Evolutionary conservation across 2,888 invertebrate species (phyloP), one percentile per base, ranked within the genome.

Genomic region (Chrysotoxum bicinctum): DNA sequence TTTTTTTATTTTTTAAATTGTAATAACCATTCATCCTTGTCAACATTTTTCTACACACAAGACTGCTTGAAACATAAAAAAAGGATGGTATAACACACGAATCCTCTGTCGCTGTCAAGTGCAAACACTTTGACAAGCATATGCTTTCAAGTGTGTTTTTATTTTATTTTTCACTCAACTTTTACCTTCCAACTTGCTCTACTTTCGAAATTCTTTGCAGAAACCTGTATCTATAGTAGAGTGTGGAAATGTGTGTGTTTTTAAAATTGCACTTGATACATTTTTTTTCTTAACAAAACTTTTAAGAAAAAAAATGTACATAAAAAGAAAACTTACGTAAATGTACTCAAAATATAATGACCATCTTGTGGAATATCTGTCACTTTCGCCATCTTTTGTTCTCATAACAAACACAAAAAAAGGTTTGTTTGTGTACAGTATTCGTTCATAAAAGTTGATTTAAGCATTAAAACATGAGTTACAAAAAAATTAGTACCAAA

Each of bases 121-220:
- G 69, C 83, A 83, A 75, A 74, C 70, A 83, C 79, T 83, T 75
- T 74, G 45, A 64, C 45, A 60, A 83, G 69, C 83, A 64, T 83
- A 62, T 83, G 74, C 60, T 83, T 66, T 83, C 43, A 83, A 79
- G 70, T 79, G 26, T 74, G 32, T 50, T 69, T 78, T 58, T 19
- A 43, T 64, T 64, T 64, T 45, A 43, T 64, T 64, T 64, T 64
- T 64, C 48, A 68, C 70, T 82, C 58, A 50, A 66, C 52, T 80
- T 37, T 30, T 58, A 54, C 66, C 77, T 68, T 69, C 43, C 58
- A 58, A 58, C 40, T 45, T 79, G 69, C 56, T 69, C 79, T 50
- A 70, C 32, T 75, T 79, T 66, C 21, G 14, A 40, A 45, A 50
- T 50, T 58, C 58, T 21, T n/a, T 43, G 30, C 45, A 43, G 9